Conservation (phyloP, 2,113 vertebrate species). For the Myodes glareolus region DNA sequence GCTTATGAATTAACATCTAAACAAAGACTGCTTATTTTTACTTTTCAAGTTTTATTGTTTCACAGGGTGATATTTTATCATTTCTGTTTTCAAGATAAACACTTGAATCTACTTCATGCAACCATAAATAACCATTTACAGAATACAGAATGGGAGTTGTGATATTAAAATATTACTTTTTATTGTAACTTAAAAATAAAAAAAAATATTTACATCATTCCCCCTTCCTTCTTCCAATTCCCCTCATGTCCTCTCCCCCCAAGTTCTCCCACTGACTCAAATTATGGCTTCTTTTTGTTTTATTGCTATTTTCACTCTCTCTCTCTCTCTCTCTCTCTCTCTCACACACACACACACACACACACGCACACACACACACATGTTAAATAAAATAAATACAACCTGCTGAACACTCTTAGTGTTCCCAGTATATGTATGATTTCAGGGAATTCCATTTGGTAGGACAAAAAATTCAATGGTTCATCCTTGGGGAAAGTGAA, state of each 20-base stretch:
- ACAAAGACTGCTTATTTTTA: not conserved
- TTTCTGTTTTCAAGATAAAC: conserved; percentile 12
- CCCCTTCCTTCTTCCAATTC: not conserved
- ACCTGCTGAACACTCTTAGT: not conserved
- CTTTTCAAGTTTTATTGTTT: not conserved
- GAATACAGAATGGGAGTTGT: not conserved
- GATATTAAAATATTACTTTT: conserved; percentile 32
- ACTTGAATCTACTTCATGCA: not conserved
- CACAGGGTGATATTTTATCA: not conserved
- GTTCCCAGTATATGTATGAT: not conserved
- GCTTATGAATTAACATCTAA: not conserved
- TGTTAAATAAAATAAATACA: not conserved
- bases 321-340: no score
- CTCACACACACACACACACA: not conserved
- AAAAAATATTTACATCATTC: not conserved
- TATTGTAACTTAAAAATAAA: not conserved
- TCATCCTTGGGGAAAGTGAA: not conserved
- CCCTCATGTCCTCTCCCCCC: not conserved
- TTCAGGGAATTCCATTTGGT: not conserved
- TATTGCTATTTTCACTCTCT: not conserved
- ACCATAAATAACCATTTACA: not conserved
- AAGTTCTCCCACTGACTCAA: not conserved
- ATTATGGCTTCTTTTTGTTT: not conserved
- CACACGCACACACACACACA: not conserved
- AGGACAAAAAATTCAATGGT: not conserved